Conservation (phyloP, 2,113 vertebrate genomes). For the Stomatorhinus ivindoensis region DNA sequence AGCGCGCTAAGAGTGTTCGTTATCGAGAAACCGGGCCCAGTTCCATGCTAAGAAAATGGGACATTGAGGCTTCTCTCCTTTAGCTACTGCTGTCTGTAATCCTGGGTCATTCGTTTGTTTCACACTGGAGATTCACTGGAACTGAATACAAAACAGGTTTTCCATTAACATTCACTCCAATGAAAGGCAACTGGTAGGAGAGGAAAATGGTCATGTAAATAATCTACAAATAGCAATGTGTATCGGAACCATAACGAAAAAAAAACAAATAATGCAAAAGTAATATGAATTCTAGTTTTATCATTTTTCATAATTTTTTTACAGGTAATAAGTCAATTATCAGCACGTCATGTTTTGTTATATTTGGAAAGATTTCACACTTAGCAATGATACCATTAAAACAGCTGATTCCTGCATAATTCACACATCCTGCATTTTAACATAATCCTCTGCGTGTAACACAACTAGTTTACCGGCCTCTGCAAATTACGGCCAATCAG, state of each 20-base stretch:
- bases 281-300: neutral
- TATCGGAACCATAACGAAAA: neutral
- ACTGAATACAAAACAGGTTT: neutral
- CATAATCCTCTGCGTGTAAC: constrained; percentile 35
- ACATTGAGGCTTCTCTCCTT: neutral
- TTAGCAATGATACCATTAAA: constrained; percentile 41
- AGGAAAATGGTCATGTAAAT: neutral
- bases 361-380: constrained; percentile 38
- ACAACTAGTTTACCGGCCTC: constrained; percentile 42
- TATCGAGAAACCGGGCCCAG: no score
- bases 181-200: neutral
- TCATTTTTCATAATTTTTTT: neutral
- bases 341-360: neutral
- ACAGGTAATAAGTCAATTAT: neutral
- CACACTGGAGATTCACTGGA: neutral
- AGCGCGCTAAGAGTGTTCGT: no score
- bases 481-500: constrained; percentile 34
- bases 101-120: neutral
- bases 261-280: neutral
- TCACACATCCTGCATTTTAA: constrained; percentile 54
- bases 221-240: no score
- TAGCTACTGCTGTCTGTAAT: neutral
- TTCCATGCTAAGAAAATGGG: neutral
- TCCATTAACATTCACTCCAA: neutral
- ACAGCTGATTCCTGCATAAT: constrained; percentile 54